Evolutionary conservation across 1,140 invertebrate genomes (phyloP).

Genomic region (Philaenus spumarius): DNA sequence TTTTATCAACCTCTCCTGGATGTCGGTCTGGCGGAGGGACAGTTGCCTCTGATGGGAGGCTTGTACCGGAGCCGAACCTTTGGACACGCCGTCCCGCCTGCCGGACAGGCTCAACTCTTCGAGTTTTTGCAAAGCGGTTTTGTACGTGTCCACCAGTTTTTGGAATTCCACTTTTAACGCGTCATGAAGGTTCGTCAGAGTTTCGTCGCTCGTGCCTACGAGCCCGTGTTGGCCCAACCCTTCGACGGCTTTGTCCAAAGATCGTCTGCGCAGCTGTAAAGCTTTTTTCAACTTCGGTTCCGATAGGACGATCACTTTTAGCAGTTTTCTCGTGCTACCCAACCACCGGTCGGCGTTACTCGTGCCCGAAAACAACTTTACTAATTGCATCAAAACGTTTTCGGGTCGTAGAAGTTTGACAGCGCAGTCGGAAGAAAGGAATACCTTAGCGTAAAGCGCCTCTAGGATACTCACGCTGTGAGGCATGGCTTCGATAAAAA

Average conservation of each 20-base stretch:
- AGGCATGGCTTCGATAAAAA: constrained; percentile 80
- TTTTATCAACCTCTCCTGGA: constrained; percentile 82
- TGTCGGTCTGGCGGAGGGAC: constrained; percentile 69
- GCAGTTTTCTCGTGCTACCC: constrained; percentile 47
- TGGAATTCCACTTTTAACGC: constrained; percentile 61
- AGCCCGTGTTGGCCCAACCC: constrained; percentile 83
- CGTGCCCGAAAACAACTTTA: constrained; percentile 62
- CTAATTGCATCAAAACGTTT: constrained; percentile 69
- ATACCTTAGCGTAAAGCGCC: constrained; percentile 69
- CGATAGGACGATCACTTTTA: constrained; percentile 41
- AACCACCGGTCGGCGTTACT: constrained; percentile 39
- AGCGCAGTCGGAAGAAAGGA: constrained; percentile 39
- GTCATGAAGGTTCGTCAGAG: constrained; percentile 49
- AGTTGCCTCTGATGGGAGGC: constrained; percentile 85
- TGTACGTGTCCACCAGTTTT: constrained; percentile 76
- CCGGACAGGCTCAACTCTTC: constrained; percentile 62
- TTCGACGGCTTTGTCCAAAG: constrained; percentile 77
- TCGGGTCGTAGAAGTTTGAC: constrained; percentile 56
- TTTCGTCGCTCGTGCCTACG: constrained; percentile 53
- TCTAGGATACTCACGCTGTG: constrained; percentile 79
- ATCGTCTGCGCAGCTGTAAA: constrained; percentile 55
- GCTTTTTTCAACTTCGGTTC: constrained; percentile 50
- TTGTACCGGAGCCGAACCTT: constrained; percentile 73
- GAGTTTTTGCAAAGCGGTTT: constrained; percentile 77
- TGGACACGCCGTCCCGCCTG: constrained; percentile 40